A percentile compares a stretch with the other conserved stretches of the same genome.
Evolutionary conservation across 2,888 invertebrate genomes (phyloP).

Genomic region (Noctuana brunneofusca): DNA sequence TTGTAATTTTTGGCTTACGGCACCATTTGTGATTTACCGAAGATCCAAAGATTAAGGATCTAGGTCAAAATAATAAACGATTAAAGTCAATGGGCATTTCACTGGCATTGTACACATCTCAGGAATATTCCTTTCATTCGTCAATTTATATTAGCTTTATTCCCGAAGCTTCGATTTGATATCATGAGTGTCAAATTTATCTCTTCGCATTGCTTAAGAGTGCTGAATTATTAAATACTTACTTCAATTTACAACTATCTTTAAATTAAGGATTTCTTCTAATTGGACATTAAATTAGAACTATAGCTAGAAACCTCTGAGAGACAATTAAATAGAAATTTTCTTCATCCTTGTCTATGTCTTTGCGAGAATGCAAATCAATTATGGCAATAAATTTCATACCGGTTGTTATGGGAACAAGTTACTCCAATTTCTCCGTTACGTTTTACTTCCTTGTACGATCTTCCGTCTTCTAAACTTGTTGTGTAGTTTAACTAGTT

Average conservation of each 20-base stretch:
- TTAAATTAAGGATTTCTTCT: neutral
- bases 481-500: slow-evolving; percentile 13
- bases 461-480: slow-evolving; percentile 27
- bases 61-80: no score
- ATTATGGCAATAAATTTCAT: slow-evolving; percentile 22
- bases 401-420: slow-evolving; percentile 20
- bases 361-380: neutral
- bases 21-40: no score
- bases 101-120: no score
- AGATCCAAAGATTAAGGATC: no score
- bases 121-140: neutral
- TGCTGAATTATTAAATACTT: neutral
- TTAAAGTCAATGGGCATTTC: no score
- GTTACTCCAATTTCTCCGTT: slow-evolving; percentile 33
- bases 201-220: neutral
- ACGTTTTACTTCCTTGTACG: slow-evolving; percentile 30
- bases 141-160: neutral
- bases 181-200: no score
- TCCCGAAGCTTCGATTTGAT: neutral
- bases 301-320: neutral
- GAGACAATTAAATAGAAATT: neutral
- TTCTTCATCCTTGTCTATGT: neutral
- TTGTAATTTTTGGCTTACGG: no score
- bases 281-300: neutral
- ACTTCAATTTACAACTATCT: neutral